These are phyloP conservation scores for Macropodus opercularis DNA, from an alignment of 2,797 vertebrate species.

Conservation along the genomic window DNA sequence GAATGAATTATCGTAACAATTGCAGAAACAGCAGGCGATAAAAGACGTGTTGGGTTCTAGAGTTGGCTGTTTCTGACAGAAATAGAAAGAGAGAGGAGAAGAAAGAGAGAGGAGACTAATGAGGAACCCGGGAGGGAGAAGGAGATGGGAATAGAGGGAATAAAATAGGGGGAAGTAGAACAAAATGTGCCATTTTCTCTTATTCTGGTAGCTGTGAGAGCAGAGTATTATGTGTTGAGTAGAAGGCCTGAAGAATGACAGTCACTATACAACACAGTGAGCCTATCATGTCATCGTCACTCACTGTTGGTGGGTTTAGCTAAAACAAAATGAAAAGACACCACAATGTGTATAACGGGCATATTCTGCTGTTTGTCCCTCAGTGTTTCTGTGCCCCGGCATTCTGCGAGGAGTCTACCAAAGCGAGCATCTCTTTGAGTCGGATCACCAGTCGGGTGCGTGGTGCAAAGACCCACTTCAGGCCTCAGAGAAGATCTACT, in stretches of 20 bases:
- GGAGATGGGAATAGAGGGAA: conserved; percentile 57
- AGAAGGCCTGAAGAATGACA: conserved; percentile 59
- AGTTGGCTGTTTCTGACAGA: conserved; percentile 68
- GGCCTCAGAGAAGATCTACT: conserved; percentile 98
- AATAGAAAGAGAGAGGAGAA: conserved; percentile 63
- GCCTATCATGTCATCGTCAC: conserved; percentile 59
- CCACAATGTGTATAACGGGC: conserved; percentile 29
- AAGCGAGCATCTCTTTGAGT: conserved; percentile 98
- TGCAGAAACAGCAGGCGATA: conserved; percentile 72
- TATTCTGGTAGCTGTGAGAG: conserved; percentile 58
- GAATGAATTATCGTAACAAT: conserved; percentile 75
- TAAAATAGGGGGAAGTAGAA: conserved; percentile 54
- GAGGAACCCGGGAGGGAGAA: conserved; percentile 60
- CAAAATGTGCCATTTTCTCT: conserved; percentile 74
- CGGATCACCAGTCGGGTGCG: conserved; percentile 97
- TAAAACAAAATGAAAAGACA: conserved; percentile 40
- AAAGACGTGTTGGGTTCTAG: conserved; percentile 60
- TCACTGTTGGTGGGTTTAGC: conserved; percentile 45
- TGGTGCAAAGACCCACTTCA: conserved; percentile 99
- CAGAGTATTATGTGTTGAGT: conserved; percentile 65
- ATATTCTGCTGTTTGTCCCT: conserved; percentile 24
- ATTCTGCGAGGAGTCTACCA: conserved; percentile 96
- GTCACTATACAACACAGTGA: conserved; percentile 53
- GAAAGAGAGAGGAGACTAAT: conserved; percentile 72
- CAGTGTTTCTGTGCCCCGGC: conserved; percentile 98